Evolutionary conservation across 2,888 invertebrate genomes (phyloP).

Genomic region (Microctonus hyperodae): DNA sequence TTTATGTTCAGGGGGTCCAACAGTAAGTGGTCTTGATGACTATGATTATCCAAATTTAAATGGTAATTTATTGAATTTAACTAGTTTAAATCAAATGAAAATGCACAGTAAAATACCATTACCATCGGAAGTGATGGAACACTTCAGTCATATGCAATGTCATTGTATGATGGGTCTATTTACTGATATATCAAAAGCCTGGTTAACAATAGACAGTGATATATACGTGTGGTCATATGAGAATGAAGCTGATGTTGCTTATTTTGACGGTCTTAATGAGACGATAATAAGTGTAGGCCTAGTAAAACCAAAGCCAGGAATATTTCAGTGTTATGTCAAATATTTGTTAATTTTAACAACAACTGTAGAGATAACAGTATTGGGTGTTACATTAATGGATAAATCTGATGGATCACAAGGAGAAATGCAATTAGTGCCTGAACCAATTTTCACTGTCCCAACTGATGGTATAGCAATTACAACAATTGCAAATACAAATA

Average conservation of each 20-base stretch:
- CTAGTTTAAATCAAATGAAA: constrained; percentile 79
- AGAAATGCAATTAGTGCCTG: constrained; percentile 91
- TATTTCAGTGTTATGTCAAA: constrained; percentile 90
- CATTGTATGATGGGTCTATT: constrained; percentile 98
- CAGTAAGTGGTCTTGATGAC: constrained; percentile 89
- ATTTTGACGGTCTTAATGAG: constrained; percentile 94
- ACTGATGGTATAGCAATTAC: constrained; percentile 89
- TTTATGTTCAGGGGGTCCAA: constrained; percentile 71
- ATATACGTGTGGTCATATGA: constrained; percentile 99
- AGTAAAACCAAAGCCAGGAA: constrained; percentile 85
- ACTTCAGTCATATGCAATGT: constrained; percentile 94
- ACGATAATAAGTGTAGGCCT: constrained; percentile 93
- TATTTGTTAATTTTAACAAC: constrained; percentile 92
- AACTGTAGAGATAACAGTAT: constrained; percentile 90
- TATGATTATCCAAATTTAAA: constrained; percentile 88
- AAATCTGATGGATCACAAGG: constrained; percentile 63
- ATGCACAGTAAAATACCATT: constrained; percentile 85
- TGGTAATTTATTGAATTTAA: constrained; percentile 71
- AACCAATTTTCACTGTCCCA: constrained; percentile 91
- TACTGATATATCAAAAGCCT: constrained; percentile 94
- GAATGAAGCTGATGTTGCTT: constrained; percentile 92
- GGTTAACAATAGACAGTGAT: constrained; percentile 97
- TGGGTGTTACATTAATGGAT: constrained; percentile 72
- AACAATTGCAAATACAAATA: constrained; percentile 79
- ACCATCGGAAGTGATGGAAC: constrained; percentile 93